Base-by-base conservation (phyloP, 1,140 invertebrate genomes). In the Drosophila ironensis region DNA sequence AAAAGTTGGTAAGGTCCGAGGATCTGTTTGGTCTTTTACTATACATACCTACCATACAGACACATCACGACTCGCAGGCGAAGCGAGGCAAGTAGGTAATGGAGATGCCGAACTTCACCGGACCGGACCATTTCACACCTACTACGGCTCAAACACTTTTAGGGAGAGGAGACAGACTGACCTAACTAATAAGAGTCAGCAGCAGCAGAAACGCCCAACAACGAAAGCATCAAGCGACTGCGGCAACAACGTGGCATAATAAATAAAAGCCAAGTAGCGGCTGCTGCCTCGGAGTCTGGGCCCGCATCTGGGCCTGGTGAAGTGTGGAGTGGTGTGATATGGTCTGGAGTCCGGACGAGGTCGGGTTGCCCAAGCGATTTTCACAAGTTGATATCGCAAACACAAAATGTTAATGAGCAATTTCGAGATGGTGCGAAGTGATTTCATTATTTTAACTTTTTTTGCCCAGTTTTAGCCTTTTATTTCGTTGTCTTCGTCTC, bases 351-450 rank as follows among this genome's bases (percentile, higher is more conserved):
- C 75, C 72, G 69, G 53, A 54, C 37, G 37, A 19, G 52, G 52
- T 27, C 57, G 60, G 53, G 14, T 61, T 40, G 59, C 56, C 42
- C 56, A 53, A 69, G 72, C 70, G 87, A 89, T 89, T 89, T 89
- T 89, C 88, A 89, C 88, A 89, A 87, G 77, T 87, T 87, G 88
- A 89, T 89, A 89, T 88, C 77, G 76, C 87, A 81, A 89, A 89
- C 88, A 89, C 88, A 89, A 89, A 89, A 89, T 89, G 88, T 89
- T 89, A 89, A 89, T 89, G 88, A 89, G 88, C 88, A 89, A 89
- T 89, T 89, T 86, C 88, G 84, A 89, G 88, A 89, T 89, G 76
- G 88, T 89, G 88, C 88, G 87, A 89, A 89, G 64, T 86, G 88
- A 89, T 89, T 89, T 89, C 87, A 89, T 89, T 89, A 89, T 89